A percentile compares a stretch with the other conserved stretches of the same genome.
phyloP scores from a whole-genome alignment of 2,797 vertebrate genomes.

The Carduelis carduelis region DNA sequence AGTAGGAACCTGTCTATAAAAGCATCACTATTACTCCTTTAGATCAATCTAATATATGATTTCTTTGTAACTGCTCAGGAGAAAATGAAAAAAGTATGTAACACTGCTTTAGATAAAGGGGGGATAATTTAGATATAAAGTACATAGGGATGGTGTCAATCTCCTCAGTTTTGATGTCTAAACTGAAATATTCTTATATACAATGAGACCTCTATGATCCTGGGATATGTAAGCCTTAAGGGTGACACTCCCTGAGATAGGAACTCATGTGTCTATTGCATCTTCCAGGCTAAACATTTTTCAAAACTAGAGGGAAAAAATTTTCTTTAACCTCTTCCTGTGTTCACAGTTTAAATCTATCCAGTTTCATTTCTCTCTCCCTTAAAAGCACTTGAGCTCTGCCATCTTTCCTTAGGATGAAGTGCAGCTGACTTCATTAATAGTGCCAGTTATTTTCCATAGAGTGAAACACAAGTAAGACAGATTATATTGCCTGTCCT shows the following conservation, averaged over 20 bases:
- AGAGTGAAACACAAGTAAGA: constrained; percentile 31
- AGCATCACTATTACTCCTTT: neutral
- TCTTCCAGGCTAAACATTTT: neutral
- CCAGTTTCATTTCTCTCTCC: neutral
- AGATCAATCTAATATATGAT: neutral
- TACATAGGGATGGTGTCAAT: neutral
- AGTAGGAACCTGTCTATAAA: neutral
- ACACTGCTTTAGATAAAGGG: neutral
- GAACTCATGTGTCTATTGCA: neutral
- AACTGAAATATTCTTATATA: neutral
- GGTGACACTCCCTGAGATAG: neutral
- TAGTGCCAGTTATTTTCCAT: constrained; percentile 36
- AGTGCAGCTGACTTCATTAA: constrained; percentile 36
- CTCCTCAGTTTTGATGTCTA: neutral
- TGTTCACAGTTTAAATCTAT: neutral
- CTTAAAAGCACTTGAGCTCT: neutral
- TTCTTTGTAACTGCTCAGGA: neutral
- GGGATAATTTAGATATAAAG: neutral
- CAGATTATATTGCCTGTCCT: constrained; percentile 46
- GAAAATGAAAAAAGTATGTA: neutral
- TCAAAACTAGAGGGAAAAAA: neutral
- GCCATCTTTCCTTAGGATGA: constrained; percentile 33
- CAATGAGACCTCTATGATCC: neutral
- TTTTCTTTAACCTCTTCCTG: neutral
- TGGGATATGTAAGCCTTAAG: neutral